phyloP scores from a whole-genome alignment of 1,140 invertebrate genomes.

The Drosophila oshimai region DNA sequence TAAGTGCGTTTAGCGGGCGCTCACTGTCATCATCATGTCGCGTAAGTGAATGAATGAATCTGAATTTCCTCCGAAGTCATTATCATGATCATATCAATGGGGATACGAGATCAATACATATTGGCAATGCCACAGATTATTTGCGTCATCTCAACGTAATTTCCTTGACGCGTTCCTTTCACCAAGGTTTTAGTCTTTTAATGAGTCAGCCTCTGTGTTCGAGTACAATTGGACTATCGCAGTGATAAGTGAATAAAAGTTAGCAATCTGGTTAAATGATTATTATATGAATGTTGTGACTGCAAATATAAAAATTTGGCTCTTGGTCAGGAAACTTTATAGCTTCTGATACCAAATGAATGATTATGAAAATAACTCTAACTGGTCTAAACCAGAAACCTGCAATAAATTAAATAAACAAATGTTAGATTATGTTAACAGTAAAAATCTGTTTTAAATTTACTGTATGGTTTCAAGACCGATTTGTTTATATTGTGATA shows the following conservation, averaged over 20 bases:
- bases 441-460: too few species aligned
- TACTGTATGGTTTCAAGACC: too few species aligned
- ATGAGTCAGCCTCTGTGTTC: neutral
- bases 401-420: too few species aligned
- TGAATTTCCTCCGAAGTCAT: constrained; percentile 8
- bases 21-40: constrained; percentile 8
- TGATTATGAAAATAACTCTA: too few species aligned
- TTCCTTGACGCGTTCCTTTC: neutral
- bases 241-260: neutral
- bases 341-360: too few species aligned
- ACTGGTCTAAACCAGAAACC: too few species aligned
- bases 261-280: too few species aligned
- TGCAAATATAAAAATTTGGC: too few species aligned
- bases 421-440: too few species aligned
- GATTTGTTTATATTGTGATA: too few species aligned
- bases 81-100: constrained; percentile 10
- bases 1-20: constrained; percentile 8
- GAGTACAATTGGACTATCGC: neutral
- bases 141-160: constrained; percentile 15
- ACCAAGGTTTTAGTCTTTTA: neutral
- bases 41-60: constrained; percentile 36
- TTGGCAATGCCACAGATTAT: constrained; percentile 14
- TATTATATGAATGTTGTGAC: too few species aligned
- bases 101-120: constrained; percentile 17
- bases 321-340: too few species aligned